These are phyloP conservation scores for Linyphia triangularis DNA, from an alignment of 2,888 invertebrate genomes.

Conservation along the genomic window DNA sequence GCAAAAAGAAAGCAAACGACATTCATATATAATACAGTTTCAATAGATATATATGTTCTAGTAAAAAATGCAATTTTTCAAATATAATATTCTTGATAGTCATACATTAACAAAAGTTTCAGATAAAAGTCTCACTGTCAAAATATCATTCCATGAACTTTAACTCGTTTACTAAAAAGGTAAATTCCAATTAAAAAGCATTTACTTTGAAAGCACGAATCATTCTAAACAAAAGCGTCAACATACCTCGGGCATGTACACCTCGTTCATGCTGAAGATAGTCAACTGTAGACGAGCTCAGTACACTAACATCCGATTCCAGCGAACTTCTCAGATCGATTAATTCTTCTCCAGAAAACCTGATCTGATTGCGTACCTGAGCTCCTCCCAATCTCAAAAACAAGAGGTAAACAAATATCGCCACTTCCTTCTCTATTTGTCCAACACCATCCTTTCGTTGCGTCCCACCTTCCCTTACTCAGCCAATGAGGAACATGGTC, in stretches of 20 bases:
- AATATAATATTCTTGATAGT: too few relatives aligned
- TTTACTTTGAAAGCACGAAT: too few relatives aligned
- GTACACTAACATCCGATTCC: conserved; percentile 35
- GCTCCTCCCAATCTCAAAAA: conserved; percentile 48
- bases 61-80: too few relatives aligned
- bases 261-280: conserved; percentile 59
- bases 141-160: too few relatives aligned
- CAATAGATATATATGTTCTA: too few relatives aligned
- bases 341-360: conserved; percentile 31
- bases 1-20: too few relatives aligned
- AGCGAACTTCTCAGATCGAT: conserved; percentile 17
- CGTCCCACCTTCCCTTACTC: conserved; percentile 42
- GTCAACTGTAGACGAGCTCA: too few relatives aligned
- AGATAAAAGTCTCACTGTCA: too few relatives aligned
- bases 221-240: background rate
- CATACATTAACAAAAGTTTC: too few relatives aligned
- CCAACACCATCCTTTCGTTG: conserved; percentile 59
- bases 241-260: conserved; percentile 59
- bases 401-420: conserved; percentile 60
- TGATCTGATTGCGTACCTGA: conserved; percentile 61
- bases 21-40: too few relatives aligned
- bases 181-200: too few relatives aligned
- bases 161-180: too few relatives aligned
- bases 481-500: conserved; percentile 60
- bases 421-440: conserved; percentile 53